phyloP scores from a whole-genome alignment of 2,113 vertebrate species.

The Phainopepla nitens region DNA sequence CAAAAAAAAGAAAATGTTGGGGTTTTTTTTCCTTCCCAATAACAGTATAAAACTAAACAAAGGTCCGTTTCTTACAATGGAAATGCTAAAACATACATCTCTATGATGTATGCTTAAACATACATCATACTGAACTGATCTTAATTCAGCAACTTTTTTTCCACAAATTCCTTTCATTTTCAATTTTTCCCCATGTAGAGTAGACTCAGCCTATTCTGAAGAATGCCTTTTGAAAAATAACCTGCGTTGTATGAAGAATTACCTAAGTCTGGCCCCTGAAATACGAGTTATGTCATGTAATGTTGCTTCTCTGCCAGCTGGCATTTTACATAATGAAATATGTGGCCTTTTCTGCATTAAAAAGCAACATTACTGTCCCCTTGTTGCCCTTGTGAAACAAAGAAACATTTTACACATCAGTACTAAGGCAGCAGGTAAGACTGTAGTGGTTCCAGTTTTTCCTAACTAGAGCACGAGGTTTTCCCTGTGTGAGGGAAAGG shows the following conservation, averaged over 20 bases:
- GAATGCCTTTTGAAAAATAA: background rate
- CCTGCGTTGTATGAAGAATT: background rate
- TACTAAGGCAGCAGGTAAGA: background rate
- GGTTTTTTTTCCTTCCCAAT: background rate
- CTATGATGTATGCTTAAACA: background rate
- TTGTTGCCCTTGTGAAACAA: background rate
- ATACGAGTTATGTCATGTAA: background rate
- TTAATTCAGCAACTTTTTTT: background rate
- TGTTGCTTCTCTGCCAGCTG: background rate
- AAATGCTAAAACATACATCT: background rate
- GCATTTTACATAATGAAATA: background rate
- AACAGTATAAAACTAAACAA: rapidly evolving
- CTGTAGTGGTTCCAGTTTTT: background rate
- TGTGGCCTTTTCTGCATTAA: background rate
- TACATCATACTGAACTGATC: background rate
- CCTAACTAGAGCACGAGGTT: background rate
- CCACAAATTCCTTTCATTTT: background rate
- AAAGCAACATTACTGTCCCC: background rate
- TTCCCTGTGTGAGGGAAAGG: background rate
- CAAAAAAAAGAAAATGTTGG: background rate
- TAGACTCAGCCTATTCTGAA: background rate
- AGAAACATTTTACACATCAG: background rate
- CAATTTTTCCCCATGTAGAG: background rate
- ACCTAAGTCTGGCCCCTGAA: background rate
- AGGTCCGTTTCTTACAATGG: background rate